Evolutionary conservation across 1,140 invertebrate species (phyloP), one percentile per base, ranked within the genome.

Genomic region (Drosophila erecta): DNA sequence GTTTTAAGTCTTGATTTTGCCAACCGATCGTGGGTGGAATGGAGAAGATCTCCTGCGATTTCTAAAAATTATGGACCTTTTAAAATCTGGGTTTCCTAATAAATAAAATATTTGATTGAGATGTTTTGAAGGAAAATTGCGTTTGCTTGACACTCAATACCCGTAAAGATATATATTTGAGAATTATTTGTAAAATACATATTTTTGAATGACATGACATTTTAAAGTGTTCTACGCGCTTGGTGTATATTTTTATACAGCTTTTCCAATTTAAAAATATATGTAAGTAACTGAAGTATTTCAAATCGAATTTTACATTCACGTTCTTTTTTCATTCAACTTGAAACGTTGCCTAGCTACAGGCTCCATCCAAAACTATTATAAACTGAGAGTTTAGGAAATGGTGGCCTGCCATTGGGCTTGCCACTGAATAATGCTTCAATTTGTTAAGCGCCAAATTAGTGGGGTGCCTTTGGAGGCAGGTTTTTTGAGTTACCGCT

Each of bases 401-500:
- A 49, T 47, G 0, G 2, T 17, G 59, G 59, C 41, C 27, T 41
- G 60, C 61, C 51, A 70, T 77, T 41, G 50, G 79, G 79, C 56
- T 0, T 2, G 3, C 0, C 4, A 0, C 1, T 0, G 17, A 27
- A 41, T 33, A 35, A 11, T 0, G 30, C 6, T 33, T 17, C 1
- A 12, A 46, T 55, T 15, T 35, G 37, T 22, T 10, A 15, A 50
- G 41, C 41, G 15, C 8, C 12, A 33, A 33, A 22, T 10, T 10
- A 14, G 20, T 15, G 8, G n/a, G 5, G n/a, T n/a, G 11, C 27
- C 20, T 55, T 14, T 15, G 37, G 49, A 17, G 59, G 41, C 54
- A 22, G 30, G 35, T 46, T 69, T 51, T 51, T 17, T 58, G 41
- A 8, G 10, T 46, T 20, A 4, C 15, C 14, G 50, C 49, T 79